Evolutionary conservation across 2,113 vertebrate genomes (phyloP), one percentile per base, ranked within the genome.

Genomic region (Dasyurus viverrinus): DNA sequence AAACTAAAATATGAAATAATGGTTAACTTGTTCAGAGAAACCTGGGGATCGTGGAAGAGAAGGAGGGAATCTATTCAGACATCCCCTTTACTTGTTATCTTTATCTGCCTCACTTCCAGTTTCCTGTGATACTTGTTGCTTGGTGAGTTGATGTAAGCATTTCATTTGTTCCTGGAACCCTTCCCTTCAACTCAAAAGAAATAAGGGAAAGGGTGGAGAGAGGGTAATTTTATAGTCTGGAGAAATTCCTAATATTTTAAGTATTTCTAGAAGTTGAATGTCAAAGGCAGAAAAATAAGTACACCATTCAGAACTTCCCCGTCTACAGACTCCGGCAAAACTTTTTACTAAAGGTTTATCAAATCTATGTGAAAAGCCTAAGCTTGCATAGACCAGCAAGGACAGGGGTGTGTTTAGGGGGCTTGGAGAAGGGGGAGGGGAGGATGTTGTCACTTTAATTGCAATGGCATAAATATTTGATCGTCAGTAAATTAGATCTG

Each of bases 401-500:
- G 98, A 97, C 96, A 92, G 94, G 96, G 91, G 36, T 84, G 68
- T 42, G 68, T 84, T 76, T 84, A 84, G 68, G 68, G 68, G 68
- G 68, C 68, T 84, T 42, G 68, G 95, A 50, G 93, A 96, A 96
- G 89, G 95, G 95, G 97, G 93, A 97, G 97, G 97, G 68, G 97
- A 97, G 97, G 98, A 98, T 96, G 95, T 98, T 98, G 98, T 99
- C 98, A 98, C 98, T 99, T 98, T 99, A 99, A 99, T 99, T 99
- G 99, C 98, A 98, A 98, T 98, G 98, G 98, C 99, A 99, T 99
- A 99, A 99, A 99, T 99, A 99, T 99, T 99, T 99, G 99, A 99
- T 99, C 99, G 98, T 99, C 99, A 99, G 98, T 99, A 99, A 99
- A 99, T 99, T 99, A 99, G 99, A 99, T 99, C 98, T 99, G 98